Evolutionary conservation across 2,113 vertebrate genomes (phyloP).

Genomic region (Stegastes partitus): DNA sequence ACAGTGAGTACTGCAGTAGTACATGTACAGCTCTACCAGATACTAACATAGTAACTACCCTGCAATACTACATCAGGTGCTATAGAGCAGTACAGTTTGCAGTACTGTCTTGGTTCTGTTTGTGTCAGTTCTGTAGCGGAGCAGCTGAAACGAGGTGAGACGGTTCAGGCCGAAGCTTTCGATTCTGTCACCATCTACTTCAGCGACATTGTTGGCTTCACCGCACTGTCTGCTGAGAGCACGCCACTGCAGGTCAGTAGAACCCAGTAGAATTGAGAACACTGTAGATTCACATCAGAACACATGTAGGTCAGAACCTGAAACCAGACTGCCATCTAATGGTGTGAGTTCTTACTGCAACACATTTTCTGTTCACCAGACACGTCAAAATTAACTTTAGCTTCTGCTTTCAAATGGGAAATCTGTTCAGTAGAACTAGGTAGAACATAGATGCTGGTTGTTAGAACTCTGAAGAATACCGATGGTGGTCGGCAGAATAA

Average conservation of each 20-base stretch:
- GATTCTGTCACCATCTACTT: slow-evolving; percentile 96
- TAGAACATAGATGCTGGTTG: neutral
- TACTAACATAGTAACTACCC: slow-evolving; percentile 87
- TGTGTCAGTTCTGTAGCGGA: slow-evolving; percentile 90
- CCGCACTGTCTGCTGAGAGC: slow-evolving; percentile 91
- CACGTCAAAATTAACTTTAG: neutral
- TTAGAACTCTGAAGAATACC: too few relatives aligned
- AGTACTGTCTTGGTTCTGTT: neutral
- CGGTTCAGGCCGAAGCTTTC: slow-evolving; percentile 92
- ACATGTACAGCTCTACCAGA: neutral
- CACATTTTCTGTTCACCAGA: neutral
- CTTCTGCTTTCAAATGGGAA: neutral
- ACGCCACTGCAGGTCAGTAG: slow-evolving; percentile 89
- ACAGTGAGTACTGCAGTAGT: slow-evolving; percentile 82
- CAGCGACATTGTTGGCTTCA: slow-evolving; percentile 95
- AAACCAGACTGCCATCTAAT: slow-evolving; percentile 31
- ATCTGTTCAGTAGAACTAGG: neutral
- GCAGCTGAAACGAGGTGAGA: slow-evolving; percentile 92
- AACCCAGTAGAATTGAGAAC: neutral
- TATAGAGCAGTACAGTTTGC: neutral
- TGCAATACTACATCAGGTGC: neutral
- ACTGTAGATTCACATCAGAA: too few relatives aligned
- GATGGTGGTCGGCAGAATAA: too few relatives aligned
- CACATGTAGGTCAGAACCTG: neutral
- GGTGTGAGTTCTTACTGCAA: neutral